Evolutionary conservation across 2,113 vertebrate genomes (phyloP).

Genomic region (Aix galericulata): DNA sequence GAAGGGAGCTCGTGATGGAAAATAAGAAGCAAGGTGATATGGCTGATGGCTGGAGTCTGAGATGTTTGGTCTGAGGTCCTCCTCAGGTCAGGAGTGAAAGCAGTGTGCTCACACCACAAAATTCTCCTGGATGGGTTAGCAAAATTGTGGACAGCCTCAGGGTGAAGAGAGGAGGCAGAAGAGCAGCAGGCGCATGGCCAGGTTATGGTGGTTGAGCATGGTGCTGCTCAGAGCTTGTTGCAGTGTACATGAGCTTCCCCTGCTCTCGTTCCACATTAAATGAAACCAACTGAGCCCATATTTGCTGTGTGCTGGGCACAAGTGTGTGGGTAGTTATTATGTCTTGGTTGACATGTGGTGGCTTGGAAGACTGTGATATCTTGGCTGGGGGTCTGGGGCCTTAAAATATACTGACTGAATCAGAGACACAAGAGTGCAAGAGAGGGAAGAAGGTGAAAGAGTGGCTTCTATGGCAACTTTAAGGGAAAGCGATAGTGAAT

Average conservation of each 20-base stretch:
- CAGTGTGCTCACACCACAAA: fast-evolving
- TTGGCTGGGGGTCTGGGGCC: background rate
- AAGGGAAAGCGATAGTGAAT: background rate
- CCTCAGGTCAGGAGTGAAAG: background rate
- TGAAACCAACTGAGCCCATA: background rate
- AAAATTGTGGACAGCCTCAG: background rate
- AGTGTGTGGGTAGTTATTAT: background rate
- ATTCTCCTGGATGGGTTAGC: background rate
- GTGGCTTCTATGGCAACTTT: background rate
- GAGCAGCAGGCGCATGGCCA: background rate
- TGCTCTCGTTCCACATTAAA: fast-evolving
- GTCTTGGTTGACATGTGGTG: background rate
- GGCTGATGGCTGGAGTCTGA: background rate
- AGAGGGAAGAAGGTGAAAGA: background rate
- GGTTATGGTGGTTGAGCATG: background rate
- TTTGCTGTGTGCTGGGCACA: background rate
- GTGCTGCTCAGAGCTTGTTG: fast-evolving
- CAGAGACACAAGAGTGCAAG: background rate
- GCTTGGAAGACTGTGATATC: background rate
- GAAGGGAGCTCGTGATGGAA: background rate
- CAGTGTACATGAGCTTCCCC: background rate
- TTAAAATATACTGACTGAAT: background rate
- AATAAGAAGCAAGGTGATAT: background rate
- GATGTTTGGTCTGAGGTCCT: background rate
- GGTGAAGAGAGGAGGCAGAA: background rate